phyloP scores from a whole-genome alignment of 2,797 vertebrate genomes.

The Scolopax bukidnonensis region DNA sequence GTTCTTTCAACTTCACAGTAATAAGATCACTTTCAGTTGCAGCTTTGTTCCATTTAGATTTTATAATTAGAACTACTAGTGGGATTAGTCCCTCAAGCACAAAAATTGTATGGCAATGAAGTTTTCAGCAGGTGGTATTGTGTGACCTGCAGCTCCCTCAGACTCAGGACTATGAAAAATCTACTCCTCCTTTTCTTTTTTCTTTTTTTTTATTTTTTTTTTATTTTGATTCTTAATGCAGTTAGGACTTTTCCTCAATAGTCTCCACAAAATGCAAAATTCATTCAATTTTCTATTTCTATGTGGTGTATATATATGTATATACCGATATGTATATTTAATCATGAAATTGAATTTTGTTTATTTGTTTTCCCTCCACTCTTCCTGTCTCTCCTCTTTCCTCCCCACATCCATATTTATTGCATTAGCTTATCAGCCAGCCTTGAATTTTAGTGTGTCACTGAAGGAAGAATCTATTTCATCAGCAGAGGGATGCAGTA shows the following conservation, averaged over 20 bases:
- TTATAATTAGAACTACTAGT: not conserved
- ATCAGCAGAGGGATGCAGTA: not conserved
- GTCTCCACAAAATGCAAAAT: not conserved
- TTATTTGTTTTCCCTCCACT: not conserved
- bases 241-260: not conserved
- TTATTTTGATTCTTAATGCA: not conserved
- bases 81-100: not conserved
- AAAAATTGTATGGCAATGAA: not conserved
- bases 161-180: not conserved
- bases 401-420: conserved; percentile 20
- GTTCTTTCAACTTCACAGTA: not conserved
- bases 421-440: conserved; percentile 29
- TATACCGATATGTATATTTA: not conserved
- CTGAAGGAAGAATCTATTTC: not conserved
- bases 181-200: not conserved
- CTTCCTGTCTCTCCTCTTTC: not conserved
- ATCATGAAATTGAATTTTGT: not conserved
- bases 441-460: not conserved
- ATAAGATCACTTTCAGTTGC: not conserved
- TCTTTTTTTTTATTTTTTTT: not conserved
- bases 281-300: not conserved
- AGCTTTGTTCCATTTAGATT: not conserved
- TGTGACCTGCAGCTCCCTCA: not conserved
- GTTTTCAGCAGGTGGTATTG: not conserved
- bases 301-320: not conserved